These are phyloP conservation scores for Charadrius vociferus DNA, from an alignment of 2,113 vertebrate genomes.

Conservation along the genomic window DNA sequence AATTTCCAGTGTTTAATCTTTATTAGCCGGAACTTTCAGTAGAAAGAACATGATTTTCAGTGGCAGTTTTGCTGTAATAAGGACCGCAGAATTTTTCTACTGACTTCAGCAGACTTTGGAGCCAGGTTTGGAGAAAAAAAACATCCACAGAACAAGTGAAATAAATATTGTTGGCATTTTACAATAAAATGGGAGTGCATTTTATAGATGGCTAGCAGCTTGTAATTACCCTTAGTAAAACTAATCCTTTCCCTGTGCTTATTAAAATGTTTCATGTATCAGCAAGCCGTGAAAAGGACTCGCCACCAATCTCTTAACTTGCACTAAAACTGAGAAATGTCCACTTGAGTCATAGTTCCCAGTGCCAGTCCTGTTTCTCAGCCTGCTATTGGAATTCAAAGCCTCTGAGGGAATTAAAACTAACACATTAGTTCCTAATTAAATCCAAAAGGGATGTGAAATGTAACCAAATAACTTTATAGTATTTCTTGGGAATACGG, in stretches of 20 bases:
- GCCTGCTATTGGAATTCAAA: slow-evolving; percentile 19
- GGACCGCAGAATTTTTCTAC: neutral
- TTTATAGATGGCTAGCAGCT: slow-evolving; percentile 57
- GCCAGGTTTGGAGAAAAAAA: neutral
- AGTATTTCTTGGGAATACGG: slow-evolving; percentile 46
- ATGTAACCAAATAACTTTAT: slow-evolving; percentile 35
- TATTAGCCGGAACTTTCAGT: neutral
- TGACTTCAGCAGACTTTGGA: neutral
- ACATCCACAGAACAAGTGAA: slow-evolving; percentile 1
- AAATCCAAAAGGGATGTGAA: slow-evolving; percentile 62
- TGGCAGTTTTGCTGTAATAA: neutral
- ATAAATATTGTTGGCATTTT: slow-evolving; percentile 38
- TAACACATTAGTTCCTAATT: slow-evolving; percentile 35
- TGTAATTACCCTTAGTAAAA: slow-evolving; percentile 60
- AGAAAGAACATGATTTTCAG: neutral
- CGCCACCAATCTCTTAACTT: neutral
- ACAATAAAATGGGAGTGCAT: slow-evolving; percentile 19
- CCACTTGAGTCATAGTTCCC: slow-evolving; percentile 47
- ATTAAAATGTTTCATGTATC: slow-evolving; percentile 52
- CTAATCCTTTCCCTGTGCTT: slow-evolving; percentile 51
- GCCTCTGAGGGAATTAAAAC: slow-evolving; percentile 55
- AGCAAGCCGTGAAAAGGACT: neutral
- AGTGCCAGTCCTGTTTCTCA: slow-evolving; percentile 12
- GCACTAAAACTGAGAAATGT: neutral
- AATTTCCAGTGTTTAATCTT: neutral